Evolutionary conservation across 2,797 vertebrate genomes (phyloP).

Genomic region (Lagorchestes hirsutus): DNA sequence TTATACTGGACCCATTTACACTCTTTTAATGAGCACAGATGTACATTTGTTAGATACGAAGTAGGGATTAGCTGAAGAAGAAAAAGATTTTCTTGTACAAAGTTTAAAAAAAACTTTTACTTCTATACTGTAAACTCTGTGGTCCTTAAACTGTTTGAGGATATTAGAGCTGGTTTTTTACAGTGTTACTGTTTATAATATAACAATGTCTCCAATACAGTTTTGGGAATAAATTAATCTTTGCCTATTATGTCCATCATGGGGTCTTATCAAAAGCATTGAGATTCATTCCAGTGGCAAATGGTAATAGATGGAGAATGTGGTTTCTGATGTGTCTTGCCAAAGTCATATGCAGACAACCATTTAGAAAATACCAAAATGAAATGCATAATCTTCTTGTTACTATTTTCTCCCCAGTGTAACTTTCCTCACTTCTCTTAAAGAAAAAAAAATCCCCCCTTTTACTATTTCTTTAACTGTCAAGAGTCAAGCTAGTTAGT

Average conservation of each 20-base stretch:
- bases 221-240: slow-evolving; percentile 12
- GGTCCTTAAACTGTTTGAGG: slow-evolving; percentile 25
- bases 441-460: slow-evolving; percentile 7
- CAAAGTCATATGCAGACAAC: slow-evolving; percentile 36
- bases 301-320: slow-evolving; percentile 3
- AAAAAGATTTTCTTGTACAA: slow-evolving; percentile 38
- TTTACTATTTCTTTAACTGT: slow-evolving; percentile 18
- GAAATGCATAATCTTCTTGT: slow-evolving; percentile 7
- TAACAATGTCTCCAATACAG: not conserved
- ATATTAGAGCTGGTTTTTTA: slow-evolving; percentile 1
- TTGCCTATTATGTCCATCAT: slow-evolving; percentile 16
- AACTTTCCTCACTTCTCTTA: slow-evolving; percentile 35
- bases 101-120: slow-evolving; percentile 20
- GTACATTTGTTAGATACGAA: slow-evolving; percentile 11
- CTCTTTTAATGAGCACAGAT: not conserved
- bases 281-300: slow-evolving; percentile 17
- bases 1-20: not conserved
- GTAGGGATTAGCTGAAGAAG: slow-evolving; percentile 32
- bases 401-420: slow-evolving; percentile 41
- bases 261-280: not conserved
- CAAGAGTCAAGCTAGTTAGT: not conserved
- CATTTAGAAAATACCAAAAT: not conserved
- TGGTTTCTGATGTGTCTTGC: not conserved
- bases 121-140: not conserved
- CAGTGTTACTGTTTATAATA: slow-evolving; percentile 13